Percentiles rank a stretch among this genome's conserved stretches.
Conservation (phyloP, 2,113 vertebrate species). For the Chionomys nivalis region DNA sequence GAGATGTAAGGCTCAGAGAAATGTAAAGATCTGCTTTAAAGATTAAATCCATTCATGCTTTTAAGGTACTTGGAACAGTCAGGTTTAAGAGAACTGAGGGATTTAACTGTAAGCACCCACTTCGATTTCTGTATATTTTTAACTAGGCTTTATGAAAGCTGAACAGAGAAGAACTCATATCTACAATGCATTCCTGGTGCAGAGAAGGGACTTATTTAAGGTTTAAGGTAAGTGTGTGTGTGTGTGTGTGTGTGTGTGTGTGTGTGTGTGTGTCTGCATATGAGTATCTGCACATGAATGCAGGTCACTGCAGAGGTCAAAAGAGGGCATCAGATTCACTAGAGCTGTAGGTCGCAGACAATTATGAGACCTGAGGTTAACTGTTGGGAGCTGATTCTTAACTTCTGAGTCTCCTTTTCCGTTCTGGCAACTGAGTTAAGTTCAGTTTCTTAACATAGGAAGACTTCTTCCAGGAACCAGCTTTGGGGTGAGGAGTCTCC, state of each 20-base stretch:
- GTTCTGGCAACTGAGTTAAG: too few species aligned
- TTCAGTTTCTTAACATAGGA: background rate
- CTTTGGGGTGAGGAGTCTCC: background rate
- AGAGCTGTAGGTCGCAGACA: background rate
- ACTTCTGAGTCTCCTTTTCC: background rate
- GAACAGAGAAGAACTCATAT: background rate
- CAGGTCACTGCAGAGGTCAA: background rate
- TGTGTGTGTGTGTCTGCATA: background rate
- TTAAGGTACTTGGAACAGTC: background rate
- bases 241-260: background rate
- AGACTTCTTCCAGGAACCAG: slow-evolving; percentile 4
- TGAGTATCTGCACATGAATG: background rate
- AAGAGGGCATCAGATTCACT: background rate
- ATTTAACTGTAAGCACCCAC: background rate
- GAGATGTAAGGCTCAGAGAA: background rate
- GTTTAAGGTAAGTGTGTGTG: background rate
- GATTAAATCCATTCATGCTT: background rate
- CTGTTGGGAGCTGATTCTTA: too few species aligned
- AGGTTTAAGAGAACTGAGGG: background rate
- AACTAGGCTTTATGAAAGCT: background rate
- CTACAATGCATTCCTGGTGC: background rate
- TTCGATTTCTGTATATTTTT: background rate
- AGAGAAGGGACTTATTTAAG: background rate
- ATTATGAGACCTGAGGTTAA: background rate
- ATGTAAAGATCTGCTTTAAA: background rate